Base-by-base conservation (phyloP, 1,140 invertebrate genomes). In the Drosophila baimaii region DNA sequence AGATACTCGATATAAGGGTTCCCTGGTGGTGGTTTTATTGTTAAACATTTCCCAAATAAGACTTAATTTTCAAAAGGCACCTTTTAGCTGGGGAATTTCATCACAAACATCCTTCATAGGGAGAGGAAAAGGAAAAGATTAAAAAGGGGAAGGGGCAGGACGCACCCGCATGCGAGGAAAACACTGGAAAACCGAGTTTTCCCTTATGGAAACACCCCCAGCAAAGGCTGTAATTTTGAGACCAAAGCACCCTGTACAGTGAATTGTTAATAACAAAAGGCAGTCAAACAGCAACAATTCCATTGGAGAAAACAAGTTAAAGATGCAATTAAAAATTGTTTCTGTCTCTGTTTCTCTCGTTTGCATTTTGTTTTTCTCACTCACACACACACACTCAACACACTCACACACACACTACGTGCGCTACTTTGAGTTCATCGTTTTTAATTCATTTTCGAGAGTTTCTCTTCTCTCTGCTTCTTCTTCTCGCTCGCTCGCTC, bases 381-480 rank as follows among this genome's bases (percentile, higher is more conserved):
- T 37, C 57, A 51, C 49, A 65, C 55, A 5, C 65, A 29, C 57
- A 55, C 52, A 41, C 19, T 7, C 19, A 21, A 17, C n/a, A 63
- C 62, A 47, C 61, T 41, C 43, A 33, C 51, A 57, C 33, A 39
- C 21, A 15, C 58, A 57, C 59, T 76, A 69, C 76, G 82, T 88
- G 83, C 64, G 80, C 83, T 88, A 88, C 80, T 88, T 88, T 84
- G 77, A 84, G 84, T 88, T 88, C 84, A 84, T 88, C 80, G 84
- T 88, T 88, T 88, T 84, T 81, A 88, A 89, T 88, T 88, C 73
- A 73, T 88, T 86, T 86, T 88, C 47, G 64, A 68, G 75, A 81
- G 82, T 86, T 85, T 85, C 82, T 81, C 82, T 78, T 77, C 77
- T 74, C 77, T 63, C 37, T 64, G 55, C 55, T 44, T 41, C 51